These are phyloP conservation scores for Sarcoramphus papa DNA, from an alignment of 2,797 vertebrate genomes.

Conservation along the genomic window DNA sequence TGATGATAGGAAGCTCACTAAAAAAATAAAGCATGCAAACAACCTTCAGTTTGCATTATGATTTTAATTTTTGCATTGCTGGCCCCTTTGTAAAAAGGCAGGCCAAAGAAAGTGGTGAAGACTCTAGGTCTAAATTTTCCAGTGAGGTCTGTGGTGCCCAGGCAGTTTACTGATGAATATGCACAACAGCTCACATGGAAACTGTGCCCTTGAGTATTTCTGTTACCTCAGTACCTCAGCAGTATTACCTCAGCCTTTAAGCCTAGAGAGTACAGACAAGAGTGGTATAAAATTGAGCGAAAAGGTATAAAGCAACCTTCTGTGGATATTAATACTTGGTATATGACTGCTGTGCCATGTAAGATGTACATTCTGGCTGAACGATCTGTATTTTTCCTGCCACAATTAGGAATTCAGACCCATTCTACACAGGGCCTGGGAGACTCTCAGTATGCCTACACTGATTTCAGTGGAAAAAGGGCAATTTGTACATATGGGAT, in stretches of 20 bases:
- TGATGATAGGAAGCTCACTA: background rate
- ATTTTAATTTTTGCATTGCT: background rate
- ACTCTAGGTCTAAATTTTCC: background rate
- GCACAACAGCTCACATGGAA: background rate
- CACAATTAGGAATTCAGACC: background rate
- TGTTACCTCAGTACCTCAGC: background rate
- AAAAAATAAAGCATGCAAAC: background rate
- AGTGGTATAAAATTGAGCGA: background rate
- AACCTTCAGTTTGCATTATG: background rate
- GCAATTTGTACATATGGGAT: background rate
- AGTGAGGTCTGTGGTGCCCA: background rate
- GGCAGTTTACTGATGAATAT: background rate
- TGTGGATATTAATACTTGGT: background rate
- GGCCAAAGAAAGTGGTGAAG: background rate
- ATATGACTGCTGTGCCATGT: background rate
- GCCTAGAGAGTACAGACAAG: fast-evolving
- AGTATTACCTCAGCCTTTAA: background rate
- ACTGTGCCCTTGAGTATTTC: background rate
- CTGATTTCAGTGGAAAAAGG: background rate
- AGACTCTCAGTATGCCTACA: background rate
- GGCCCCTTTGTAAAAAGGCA: background rate
- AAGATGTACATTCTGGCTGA: background rate
- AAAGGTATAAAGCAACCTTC: background rate
- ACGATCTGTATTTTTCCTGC: background rate
- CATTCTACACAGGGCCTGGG: background rate